Evolutionary conservation across 2,113 vertebrate genomes (phyloP).

Genomic region (Corythaeola cristata): DNA sequence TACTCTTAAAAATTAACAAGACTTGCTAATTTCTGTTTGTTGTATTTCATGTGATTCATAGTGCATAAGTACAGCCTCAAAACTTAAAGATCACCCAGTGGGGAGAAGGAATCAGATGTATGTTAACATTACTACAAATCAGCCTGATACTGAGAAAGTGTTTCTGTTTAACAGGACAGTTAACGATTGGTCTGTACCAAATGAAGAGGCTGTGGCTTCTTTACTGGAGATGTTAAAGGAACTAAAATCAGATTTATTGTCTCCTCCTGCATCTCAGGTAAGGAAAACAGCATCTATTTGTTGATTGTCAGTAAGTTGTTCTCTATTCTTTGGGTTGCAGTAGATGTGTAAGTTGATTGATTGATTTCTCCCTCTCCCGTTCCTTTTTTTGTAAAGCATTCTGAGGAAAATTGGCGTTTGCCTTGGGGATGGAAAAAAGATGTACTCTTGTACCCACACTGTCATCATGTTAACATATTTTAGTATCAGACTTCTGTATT

Average conservation of each 20-base stretch:
- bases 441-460: not conserved
- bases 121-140: not conserved
- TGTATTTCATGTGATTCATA: not conserved
- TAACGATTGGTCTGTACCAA: slow-evolving; percentile 50
- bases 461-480: not conserved
- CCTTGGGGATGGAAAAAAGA: not conserved
- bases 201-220: slow-evolving; percentile 64
- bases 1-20: not conserved
- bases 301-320: not conserved
- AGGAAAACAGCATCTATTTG: not conserved
- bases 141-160: not conserved
- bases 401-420: not conserved
- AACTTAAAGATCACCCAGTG: not conserved
- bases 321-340: not conserved
- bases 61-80: not conserved
- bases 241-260: slow-evolving; percentile 66
- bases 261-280: slow-evolving; percentile 51
- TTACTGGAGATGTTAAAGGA: slow-evolving; percentile 67
- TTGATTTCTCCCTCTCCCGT: not conserved
- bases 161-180: slow-evolving; percentile 66
- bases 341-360: not conserved
- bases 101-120: not conserved
- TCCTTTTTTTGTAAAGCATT: not conserved
- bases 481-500: not conserved
- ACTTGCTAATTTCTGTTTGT: not conserved